Evolutionary conservation across 2,797 vertebrate species (phyloP).

Genomic region (Falco concolor): DNA sequence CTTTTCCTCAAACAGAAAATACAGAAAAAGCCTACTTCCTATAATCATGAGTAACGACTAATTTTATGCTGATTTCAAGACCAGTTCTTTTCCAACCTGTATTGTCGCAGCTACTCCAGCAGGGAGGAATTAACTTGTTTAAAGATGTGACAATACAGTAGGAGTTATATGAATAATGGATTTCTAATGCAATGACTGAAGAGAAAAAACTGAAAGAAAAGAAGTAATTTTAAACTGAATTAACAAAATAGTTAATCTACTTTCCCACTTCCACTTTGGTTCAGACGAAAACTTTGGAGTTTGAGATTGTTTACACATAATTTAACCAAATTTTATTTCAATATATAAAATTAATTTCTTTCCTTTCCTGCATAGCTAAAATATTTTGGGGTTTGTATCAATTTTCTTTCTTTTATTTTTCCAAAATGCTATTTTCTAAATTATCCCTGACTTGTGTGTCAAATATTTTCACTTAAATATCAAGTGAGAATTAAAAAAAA

Average conservation of each 20-base stretch:
- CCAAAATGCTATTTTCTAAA: background rate
- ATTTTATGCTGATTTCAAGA: background rate
- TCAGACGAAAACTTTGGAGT: background rate
- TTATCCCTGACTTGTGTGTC: background rate
- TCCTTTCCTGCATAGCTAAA: background rate
- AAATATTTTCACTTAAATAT: background rate
- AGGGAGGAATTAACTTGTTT: background rate
- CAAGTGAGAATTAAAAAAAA: background rate
- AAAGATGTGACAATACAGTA: background rate
- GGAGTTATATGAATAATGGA: background rate
- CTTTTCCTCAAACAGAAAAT: background rate
- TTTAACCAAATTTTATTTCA: background rate
- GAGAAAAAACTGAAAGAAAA: background rate
- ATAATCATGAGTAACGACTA: background rate
- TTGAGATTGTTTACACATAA: background rate
- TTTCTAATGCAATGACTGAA: background rate
- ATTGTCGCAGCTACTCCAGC: background rate
- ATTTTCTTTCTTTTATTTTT: background rate
- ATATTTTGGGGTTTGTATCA: background rate
- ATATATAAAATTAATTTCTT: background rate
- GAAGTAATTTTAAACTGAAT: background rate
- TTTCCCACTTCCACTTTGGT: background rate
- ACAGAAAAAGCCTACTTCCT: background rate
- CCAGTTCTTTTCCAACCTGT: background rate
- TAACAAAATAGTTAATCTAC: background rate